A percentile compares a stretch with the other conserved stretches of the same genome.
Conservation (phyloP, 2,113 vertebrate species). For the Lamprotornis superbus region DNA sequence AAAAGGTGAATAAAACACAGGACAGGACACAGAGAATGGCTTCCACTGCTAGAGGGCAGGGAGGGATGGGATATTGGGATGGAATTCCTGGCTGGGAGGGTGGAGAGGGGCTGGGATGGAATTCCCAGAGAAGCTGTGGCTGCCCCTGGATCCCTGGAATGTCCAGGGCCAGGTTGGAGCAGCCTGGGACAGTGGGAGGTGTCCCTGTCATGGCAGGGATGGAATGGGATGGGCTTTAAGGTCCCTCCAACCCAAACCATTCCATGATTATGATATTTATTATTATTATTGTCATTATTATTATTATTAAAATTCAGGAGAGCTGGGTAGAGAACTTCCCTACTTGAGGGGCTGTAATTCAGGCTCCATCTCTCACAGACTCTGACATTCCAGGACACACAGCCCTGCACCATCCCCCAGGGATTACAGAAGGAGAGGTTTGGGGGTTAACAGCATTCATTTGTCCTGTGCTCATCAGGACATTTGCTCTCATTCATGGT, state of each 20-base stretch:
- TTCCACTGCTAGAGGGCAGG: neutral
- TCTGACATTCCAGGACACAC: rapidly evolving
- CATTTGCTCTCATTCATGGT: neutral
- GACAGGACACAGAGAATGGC: neutral
- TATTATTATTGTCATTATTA: neutral
- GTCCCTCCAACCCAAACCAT: no score
- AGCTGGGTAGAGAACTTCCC: neutral
- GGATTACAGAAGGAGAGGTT: neutral
- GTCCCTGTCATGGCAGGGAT: neutral
- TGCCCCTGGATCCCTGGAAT: neutral
- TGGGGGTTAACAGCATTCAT: neutral
- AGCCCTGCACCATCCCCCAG: neutral
- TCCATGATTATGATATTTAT: no score
- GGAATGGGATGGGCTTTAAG: no score
- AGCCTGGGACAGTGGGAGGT: neutral
- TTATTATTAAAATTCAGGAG: neutral
- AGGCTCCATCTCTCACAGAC: neutral
- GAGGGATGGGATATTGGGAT: rapidly evolving
- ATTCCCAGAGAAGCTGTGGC: neutral
- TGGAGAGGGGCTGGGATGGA: rapidly evolving
- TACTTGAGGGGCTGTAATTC: rapidly evolving
- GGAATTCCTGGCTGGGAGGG: neutral
- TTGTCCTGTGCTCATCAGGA: neutral
- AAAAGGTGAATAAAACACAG: neutral
- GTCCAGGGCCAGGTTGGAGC: neutral